phyloP scores from a whole-genome alignment of 2,797 vertebrate species.

The Margarornis squamiger region DNA sequence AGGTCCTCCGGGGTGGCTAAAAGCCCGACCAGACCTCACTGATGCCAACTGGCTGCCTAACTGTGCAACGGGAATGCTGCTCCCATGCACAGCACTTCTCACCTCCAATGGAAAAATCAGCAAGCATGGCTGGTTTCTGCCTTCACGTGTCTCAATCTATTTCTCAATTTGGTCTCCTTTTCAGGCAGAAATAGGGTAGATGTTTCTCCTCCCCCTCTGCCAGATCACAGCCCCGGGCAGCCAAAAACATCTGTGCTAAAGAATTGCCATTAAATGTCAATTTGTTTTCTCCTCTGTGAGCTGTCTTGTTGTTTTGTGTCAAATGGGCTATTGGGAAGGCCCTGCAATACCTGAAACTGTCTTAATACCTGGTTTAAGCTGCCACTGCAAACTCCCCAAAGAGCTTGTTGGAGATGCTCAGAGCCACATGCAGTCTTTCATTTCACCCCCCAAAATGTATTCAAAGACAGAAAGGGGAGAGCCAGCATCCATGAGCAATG shows the following conservation, averaged over 20 bases:
- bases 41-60: rapidly evolving
- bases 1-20: background rate
- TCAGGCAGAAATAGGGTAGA: background rate
- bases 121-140: background rate
- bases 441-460: rapidly evolving
- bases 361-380: background rate
- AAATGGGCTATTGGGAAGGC: background rate
- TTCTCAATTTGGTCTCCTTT: background rate
- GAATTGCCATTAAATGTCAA: slow-evolving; percentile 35
- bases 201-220: background rate
- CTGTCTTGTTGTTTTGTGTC: background rate
- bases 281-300: slow-evolving; percentile 8
- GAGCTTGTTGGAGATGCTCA: background rate
- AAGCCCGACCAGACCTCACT: background rate
- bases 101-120: background rate
- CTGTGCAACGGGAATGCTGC: rapidly evolving
- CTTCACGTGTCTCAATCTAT: background rate
- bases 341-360: background rate
- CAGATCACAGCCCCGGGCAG: background rate
- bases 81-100: rapidly evolving
- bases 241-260: background rate
- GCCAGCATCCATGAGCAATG: background rate
- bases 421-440: background rate
- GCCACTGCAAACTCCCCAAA: background rate
- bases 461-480: background rate